Evolutionary conservation across 2,888 invertebrate genomes (phyloP), one percentile per base, ranked within the genome.

Genomic region (Drosophila pseudotalamancana): DNA sequence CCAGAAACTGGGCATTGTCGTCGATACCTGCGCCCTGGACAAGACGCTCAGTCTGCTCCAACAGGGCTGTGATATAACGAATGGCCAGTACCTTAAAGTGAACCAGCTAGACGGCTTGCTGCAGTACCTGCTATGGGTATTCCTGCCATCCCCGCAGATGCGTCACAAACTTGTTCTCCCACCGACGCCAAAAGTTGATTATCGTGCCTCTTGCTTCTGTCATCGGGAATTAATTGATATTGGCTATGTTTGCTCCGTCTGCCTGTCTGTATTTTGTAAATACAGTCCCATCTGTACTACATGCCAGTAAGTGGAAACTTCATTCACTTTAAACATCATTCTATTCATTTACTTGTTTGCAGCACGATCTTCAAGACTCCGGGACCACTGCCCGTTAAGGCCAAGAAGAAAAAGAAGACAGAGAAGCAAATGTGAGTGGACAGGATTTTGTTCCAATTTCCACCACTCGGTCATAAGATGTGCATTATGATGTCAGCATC

Each of bases 271-370:
- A 77, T 99, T 98, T 92, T 99, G 99, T 92, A 97, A 97, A 90
- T 98, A 98, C 92, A 98, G 97, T 90, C 98, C 99, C 0, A 98
- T 99, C 80, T 99, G 99, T 91, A 97, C 98, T 19, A 99, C 98
- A 32, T 99, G 99, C 91, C 98, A 98, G 97, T 97, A 92, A 95
- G 97, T 96, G 92, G 37, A 1, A 1, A 4, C 8, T 25, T 0
- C 1, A 8, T 5, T 4, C 2, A 6, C 0, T 16, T 8, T 8
- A 0, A 1, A 2, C 11, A 6, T 5, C 9, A 32, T 6, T 27
- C 35, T 29, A 16, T 3, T 59, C 66, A 57, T 34, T 6, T 76
- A 69, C 14, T 14, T 72, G 77, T 76, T 91, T 91, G 61, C 93
- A 97, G 97, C 88, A 97, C 97, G 45, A 96, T 97, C 9, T 98